Evolutionary conservation across 2,888 invertebrate genomes (phyloP), one percentile per base, ranked within the genome.

Genomic region (Litoditis marina): DNA sequence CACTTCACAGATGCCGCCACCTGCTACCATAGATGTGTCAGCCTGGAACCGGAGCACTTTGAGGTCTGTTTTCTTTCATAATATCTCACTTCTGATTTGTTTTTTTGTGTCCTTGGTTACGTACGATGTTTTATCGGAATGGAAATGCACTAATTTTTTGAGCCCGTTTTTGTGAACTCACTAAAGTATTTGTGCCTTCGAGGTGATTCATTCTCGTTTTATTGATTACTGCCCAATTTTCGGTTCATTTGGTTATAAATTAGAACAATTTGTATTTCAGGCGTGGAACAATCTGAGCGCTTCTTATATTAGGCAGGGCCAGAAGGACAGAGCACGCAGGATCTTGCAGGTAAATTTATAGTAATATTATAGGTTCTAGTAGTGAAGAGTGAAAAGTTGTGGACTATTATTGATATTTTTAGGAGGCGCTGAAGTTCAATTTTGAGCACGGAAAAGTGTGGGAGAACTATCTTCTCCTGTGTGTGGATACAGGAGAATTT

Each of bases 231-330:
- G n/a, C n/a, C n/a, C n/a, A n/a, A n/a, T n/a, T n/a, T n/a, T n/a
- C n/a, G n/a, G n/a, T n/a, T n/a, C n/a, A n/a, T n/a, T n/a, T n/a
- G n/a, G n/a, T n/a, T n/a, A n/a, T n/a, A n/a, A n/a, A n/a, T n/a
- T n/a, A n/a, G n/a, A n/a, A n/a, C n/a, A n/a, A n/a, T n/a, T n/a
- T n/a, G n/a, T 39, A 39, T 13, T 39, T 39, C n/a, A 39, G 39
- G 93, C 93, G 0, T 98, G 96, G 98, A 96, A 94, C 84, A 98
- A 98, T 84, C 86, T 98, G 63, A 92, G 94, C 16, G 92, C 94
- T 82, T 92, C 92, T 2, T 92, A 94, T 77, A 89, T 94, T 8
- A 90, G 91, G 80, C 86, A 91, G 58, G 90, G 91, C 0, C 90
- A 95, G 82, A 93, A 92, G 85, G 86, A 87, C 63, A 67, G 76